These are phyloP conservation scores for Melanitta fusca DNA, from an alignment of 2,797 vertebrate genomes.

Conservation along the genomic window DNA sequence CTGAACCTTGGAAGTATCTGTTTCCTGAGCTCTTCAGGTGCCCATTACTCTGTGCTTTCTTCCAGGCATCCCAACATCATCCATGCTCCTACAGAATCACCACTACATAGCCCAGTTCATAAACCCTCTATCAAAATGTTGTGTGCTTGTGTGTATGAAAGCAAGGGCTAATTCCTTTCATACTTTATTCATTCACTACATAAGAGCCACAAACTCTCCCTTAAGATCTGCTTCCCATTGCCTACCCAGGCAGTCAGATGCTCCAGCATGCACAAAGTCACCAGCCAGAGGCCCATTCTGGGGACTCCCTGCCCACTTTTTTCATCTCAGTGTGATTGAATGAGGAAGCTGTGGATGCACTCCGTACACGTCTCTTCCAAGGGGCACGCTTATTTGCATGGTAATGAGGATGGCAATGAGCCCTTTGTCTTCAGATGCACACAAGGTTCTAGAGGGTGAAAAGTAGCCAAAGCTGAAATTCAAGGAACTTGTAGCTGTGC, in stretches of 20 bases:
- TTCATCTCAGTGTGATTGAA: neutral
- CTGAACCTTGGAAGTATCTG: neutral
- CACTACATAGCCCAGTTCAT: neutral
- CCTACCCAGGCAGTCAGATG: neutral
- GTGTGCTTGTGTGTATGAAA: accelerated
- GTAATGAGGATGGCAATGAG: conserved; percentile 47
- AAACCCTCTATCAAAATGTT: neutral
- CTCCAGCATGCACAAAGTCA: neutral
- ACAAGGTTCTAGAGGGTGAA: neutral
- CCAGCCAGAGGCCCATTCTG: neutral
- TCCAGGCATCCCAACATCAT: neutral
- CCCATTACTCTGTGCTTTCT: neutral
- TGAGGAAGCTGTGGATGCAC: conserved; percentile 4
- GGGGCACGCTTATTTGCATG: conserved; percentile 46
- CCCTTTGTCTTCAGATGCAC: conserved; percentile 48
- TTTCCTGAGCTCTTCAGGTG: neutral
- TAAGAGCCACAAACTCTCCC: neutral
- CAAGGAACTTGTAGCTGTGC: neutral
- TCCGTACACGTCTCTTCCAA: conserved; percentile 16
- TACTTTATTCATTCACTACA: neutral
- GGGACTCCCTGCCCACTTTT: neutral
- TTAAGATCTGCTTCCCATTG: neutral
- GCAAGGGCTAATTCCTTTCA: neutral
- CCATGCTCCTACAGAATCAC: neutral
- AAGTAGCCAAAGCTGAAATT: conserved; percentile 17